Evolutionary conservation across 64 coral and sea anemone genomes (phyloP), one percentile per base, ranked within the genome.

Genomic region (Actinia equina): DNA sequence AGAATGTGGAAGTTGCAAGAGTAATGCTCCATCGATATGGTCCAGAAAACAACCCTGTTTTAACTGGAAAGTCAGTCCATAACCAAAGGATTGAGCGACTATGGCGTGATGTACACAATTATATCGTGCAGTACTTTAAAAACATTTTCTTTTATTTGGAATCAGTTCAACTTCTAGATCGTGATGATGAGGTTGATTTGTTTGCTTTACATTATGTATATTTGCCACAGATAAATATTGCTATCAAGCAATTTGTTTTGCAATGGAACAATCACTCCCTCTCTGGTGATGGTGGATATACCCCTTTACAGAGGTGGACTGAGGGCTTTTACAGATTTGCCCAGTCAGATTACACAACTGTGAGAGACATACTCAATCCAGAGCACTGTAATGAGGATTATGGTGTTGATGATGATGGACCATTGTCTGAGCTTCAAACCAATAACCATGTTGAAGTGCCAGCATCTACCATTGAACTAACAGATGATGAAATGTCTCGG

Each of bases 241-340:
- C 87, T n/a, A 77, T 93, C 5, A 19, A 93, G 25, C 52, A 93
- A 86, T 93, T 93, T 82, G 59, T 93, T 43, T 43, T 89, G 74
- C 92, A 93, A 37, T 93, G 92, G 87, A 93, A 93, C 43, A 89
- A 93, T 54, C 83, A 93, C 58, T 64, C 86, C 16, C 55, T 93
- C 25, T 80, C 81, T 53, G 30, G 65, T 22, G 83, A 93, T 22
- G 27, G 71, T 9, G 27, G 83, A 17, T 53, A 82, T 15, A 59
- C 87, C 56, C 92, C 92, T 37, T 55, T 89, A 26, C 87, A 88
- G 30, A 88, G 25, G 26, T 84, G 86, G 91, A 84, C 64, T 15
- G 85, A 88, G 43, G 86, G 91, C 5, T 88, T 92, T 77, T 88
- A 92, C 71, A 43, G 27, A 37, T 37, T 37, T 37, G 30, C 91